Base-by-base conservation (phyloP, 2,797 vertebrate genomes). In the Danio jaintianensis region DNA sequence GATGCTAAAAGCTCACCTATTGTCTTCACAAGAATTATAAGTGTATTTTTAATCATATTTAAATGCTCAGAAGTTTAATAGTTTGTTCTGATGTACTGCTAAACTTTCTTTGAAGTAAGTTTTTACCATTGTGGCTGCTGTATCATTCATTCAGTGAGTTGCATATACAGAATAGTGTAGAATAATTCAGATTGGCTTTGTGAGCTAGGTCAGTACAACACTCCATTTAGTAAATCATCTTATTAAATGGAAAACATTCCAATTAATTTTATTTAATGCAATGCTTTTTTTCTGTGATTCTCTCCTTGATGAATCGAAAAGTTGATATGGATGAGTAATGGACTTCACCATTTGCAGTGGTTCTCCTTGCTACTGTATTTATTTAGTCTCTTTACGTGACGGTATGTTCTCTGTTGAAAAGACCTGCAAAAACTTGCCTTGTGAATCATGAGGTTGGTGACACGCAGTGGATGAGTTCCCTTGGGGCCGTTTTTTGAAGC, bases 361-460 rank as follows among this genome's bases (percentile, higher is more conserved):
- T 59, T 47, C 8, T 70, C 4, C 20, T n/a, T 29, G 15, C 42
- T 61, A 73, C 15, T 45, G 6, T 59, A 73, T 59, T 58, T 72
- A 58, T 72, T 61, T 43, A 69, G 66, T 50, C 42, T 13, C 13
- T 16, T 8, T 47, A 20, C 16, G 50, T 52, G 15, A 75, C 52
- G 18, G 8, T 13, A 18, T 53, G 2, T 12, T 56, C 43, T 58
- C 11, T 40, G 42, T 73, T 56, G 15, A 61, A 50, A 59, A 81
- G n/a, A 22, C 50, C 55, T 76, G 47, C 18, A 68, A 15, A 68
- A 67, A 42, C 56, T 36, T 74, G 70, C 55, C 50, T 43, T 74
- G 43, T 70, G 77, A 56, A 72, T 74, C 53, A 69, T 55, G 29
- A 75, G 64, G 58, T 64, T 45, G 22, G 47, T 61, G 56, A 48